Conservation (phyloP, 2,888 invertebrate genomes). For the Pyrocoelia pectoralis region DNA sequence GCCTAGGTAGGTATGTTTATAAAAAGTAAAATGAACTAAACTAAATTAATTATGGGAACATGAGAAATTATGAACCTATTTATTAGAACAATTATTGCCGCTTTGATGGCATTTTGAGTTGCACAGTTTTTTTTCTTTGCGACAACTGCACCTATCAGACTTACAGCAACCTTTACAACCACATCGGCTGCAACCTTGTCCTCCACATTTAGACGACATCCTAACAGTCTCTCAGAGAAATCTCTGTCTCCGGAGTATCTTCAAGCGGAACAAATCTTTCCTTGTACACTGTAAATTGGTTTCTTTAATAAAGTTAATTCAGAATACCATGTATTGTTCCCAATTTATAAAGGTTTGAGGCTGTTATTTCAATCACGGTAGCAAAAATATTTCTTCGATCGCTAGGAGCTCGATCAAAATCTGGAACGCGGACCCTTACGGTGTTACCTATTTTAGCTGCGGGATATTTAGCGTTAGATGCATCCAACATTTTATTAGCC, state of each 20-base stretch:
- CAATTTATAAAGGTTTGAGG: no score
- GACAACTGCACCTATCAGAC: background rate
- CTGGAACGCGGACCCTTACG: background rate
- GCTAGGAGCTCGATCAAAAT: background rate
- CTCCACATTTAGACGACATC: conserved; percentile 9
- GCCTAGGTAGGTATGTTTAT: background rate
- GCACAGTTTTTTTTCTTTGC: conserved; percentile 7
- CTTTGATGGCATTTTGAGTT: conserved; percentile 13
- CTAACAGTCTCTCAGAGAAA: background rate
- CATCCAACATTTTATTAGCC: no score
- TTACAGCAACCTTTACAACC: conserved; percentile 1
- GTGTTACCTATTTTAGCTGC: conserved; percentile 5
- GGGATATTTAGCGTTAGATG: background rate
- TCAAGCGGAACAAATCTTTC: conserved; percentile 7
- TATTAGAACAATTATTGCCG: background rate
- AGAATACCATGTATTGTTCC: no score
- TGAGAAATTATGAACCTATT: background rate
- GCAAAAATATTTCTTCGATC: background rate
- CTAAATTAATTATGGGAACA: background rate
- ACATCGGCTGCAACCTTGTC: conserved; percentile 5
- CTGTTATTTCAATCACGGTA: no score
- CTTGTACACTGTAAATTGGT: conserved; percentile 5
- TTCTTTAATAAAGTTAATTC: conserved; percentile 2
- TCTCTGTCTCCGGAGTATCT: background rate
- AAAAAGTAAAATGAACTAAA: background rate